Base-by-base conservation (phyloP, 2,888 invertebrate genomes). In the Ernsta delagoae region DNA sequence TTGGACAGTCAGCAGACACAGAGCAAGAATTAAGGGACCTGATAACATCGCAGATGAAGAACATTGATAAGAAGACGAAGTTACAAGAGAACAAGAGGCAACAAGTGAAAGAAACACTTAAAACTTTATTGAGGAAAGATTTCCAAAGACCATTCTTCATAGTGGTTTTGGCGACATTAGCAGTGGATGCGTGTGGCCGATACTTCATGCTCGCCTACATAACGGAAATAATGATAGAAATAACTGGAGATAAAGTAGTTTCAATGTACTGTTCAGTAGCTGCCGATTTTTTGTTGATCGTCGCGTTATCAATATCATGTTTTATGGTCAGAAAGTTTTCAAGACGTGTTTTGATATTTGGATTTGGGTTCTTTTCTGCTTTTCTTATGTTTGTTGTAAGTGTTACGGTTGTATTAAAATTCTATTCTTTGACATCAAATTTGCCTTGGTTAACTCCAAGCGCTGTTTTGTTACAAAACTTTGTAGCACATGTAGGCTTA, bases 171-270 rank as follows among this genome's bases (percentile, higher is more conserved):
- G 57, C 82, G 7, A 77, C 78, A 0, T n/a, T 85, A 8, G 64
- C 78, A 31, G 34, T 83, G 68, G 83, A 85, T 39, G 65, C 80
- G 0, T 75, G 78, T 73, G 86, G 85, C 0, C 78, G 79, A 70
- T 80, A 80, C 70, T 85, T 79, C 70, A 75, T 82, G 34, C 36
- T 77, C 7, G 79, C 77, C 5, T 84, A 83, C 12, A 72, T 78
- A 4, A 77, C 79, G 4, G 74, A 83, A 65, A 85, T 86, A 9
- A 77, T 86, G 74, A 70, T 70, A 5, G 76, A 79, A 41, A 64
- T 86, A 4, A 74, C 79, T 0, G 77, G 72, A 0, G 74, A 80
- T 48, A 71, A 78, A 63, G 73, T 79, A 1, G 62, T 78, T 12
- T 83, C 81, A 5, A 64, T 76, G 16, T 84, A 83, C 69, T 81